These are phyloP conservation scores for Lacerta viridis DNA, from an alignment of 2,797 vertebrate genomes.

Conservation along the genomic window DNA sequence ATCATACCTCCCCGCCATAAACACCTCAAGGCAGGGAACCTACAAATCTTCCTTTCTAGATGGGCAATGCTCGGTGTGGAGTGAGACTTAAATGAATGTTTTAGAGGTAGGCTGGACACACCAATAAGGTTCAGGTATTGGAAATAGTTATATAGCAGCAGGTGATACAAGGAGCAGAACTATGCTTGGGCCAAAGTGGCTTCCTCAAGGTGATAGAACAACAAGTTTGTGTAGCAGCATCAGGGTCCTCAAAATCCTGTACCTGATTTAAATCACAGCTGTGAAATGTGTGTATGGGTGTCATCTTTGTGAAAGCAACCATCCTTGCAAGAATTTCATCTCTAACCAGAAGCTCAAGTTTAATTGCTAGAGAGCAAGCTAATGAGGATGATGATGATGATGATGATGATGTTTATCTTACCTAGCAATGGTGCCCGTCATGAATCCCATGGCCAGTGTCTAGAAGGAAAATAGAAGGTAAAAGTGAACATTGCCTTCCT, in stretches of 20 bases:
- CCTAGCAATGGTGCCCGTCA: constrained; percentile 94
- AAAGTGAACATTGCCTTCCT: not conserved
- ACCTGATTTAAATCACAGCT: not conserved
- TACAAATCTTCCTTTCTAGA: no score
- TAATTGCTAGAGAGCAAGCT: not conserved
- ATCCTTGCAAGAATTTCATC: not conserved
- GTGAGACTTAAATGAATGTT: no score
- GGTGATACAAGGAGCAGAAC: no score
- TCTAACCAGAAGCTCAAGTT: not conserved
- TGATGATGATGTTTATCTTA: constrained; percentile 57
- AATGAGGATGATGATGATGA: not conserved
- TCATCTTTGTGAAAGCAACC: not conserved
- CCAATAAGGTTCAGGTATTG: no score
- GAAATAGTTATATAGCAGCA: no score
- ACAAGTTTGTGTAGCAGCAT: not conserved
- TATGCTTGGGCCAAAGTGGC: no score
- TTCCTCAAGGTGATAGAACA: not conserved
- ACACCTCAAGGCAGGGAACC: no score
- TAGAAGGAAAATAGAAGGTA: constrained; percentile 68
- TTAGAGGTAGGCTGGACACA: no score
- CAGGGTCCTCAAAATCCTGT: not conserved
- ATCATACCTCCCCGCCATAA: no score
- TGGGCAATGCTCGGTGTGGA: no score
- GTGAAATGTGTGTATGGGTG: not conserved
- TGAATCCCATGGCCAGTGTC: constrained; percentile 93